A percentile compares a stretch with the other conserved stretches of the same genome.
Conservation (phyloP, 2,888 invertebrate species). For the Trichopoda pennipes region DNA sequence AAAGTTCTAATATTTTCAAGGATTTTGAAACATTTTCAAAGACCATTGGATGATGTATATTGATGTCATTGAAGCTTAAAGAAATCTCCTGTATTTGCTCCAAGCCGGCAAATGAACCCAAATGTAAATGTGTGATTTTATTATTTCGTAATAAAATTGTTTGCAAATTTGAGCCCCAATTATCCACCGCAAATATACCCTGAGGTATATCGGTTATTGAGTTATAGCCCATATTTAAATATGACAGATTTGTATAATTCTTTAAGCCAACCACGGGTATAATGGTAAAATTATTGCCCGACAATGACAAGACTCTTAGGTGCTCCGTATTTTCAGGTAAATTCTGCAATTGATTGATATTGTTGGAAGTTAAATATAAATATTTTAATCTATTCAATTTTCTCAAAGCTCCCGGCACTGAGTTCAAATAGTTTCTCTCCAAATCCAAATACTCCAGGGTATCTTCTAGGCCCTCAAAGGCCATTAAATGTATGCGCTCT, state of each 20-base stretch:
- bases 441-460: slow-evolving; percentile 90
- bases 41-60: slow-evolving; percentile 89
- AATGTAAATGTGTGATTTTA: slow-evolving; percentile 87
- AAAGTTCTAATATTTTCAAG: slow-evolving; percentile 91
- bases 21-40: slow-evolving; percentile 89
- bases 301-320: slow-evolving; percentile 89
- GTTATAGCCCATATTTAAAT: slow-evolving; percentile 94
- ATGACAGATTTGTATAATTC: slow-evolving; percentile 88
- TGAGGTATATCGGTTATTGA: slow-evolving; percentile 89
- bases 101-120: slow-evolving; percentile 87
- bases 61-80: slow-evolving; percentile 94
- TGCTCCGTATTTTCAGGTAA: slow-evolving; percentile 83
- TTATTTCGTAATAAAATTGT: slow-evolving; percentile 92
- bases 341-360: slow-evolving; percentile 83
- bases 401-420: slow-evolving; percentile 87
- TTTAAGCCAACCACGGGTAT: slow-evolving; percentile 87
- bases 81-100: slow-evolving; percentile 92
- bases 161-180: slow-evolving; percentile 90
- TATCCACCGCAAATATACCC: slow-evolving; percentile 85
- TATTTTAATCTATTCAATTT: slow-evolving; percentile 87
- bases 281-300: slow-evolving; percentile 89
- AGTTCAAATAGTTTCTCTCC: slow-evolving; percentile 88
- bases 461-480: slow-evolving; percentile 88
- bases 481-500: slow-evolving; percentile 85
- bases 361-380: slow-evolving; percentile 91